Percentiles rank a stretch among this genome's conserved stretches.
These are phyloP conservation scores for Semotilus atromaculatus DNA, from an alignment of 2,797 vertebrate genomes.

Conservation along the genomic window DNA sequence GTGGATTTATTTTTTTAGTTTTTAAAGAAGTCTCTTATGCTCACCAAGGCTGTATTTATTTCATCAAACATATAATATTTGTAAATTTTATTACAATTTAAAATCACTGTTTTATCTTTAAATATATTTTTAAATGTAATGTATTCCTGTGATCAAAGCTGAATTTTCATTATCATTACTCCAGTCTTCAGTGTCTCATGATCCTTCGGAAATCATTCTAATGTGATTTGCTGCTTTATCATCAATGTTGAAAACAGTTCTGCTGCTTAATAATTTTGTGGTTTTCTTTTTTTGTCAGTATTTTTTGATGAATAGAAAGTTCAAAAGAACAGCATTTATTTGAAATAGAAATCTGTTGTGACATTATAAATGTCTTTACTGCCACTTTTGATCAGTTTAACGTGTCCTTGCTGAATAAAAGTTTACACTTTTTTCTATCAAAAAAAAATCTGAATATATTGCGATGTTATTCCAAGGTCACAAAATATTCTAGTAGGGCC, in stretches of 20 bases:
- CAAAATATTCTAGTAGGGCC: neutral
- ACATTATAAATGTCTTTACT: neutral
- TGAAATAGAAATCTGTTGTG: neutral
- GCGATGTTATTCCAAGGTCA: neutral
- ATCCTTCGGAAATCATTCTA: neutral
- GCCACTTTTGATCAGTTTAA: neutral
- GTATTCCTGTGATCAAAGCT: neutral
- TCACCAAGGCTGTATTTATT: too few species aligned
- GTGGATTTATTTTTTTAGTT: too few species aligned
- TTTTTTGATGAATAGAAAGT: neutral
- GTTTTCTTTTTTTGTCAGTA: neutral
- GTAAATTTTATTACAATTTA: neutral
- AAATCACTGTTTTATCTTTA: neutral
- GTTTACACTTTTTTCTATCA: neutral
- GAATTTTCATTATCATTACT: neutral
- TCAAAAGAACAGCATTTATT: too few species aligned
- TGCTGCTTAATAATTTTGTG: neutral
- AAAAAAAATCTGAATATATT: neutral
- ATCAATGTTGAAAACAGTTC: neutral
- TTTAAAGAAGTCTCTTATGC: too few species aligned
- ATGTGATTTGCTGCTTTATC: neutral
- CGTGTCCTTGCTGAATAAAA: neutral
- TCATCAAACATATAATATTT: neutral
- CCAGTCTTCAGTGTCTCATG: neutral
- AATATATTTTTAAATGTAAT: neutral